Evolutionary conservation across 2,888 invertebrate genomes (phyloP), one percentile per base, ranked within the genome.

Genomic region (Dioctria rufipes): DNA sequence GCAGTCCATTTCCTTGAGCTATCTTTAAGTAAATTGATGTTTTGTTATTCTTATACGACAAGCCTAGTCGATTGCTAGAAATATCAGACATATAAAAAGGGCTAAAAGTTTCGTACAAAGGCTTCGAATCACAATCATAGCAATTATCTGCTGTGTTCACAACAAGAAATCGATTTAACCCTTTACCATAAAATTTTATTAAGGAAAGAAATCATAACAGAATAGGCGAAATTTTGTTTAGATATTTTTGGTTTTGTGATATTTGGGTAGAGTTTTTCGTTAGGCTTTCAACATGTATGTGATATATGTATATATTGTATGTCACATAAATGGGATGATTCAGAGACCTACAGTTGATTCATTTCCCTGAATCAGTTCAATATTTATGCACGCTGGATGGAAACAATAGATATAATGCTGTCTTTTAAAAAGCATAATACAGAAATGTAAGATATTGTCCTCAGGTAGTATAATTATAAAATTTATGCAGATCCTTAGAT

Each of bases 1-100:
- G 25, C 37, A 13, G 54, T 54, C 54, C 42, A 42, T 67, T 67
- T 43, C 67, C 37, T 43, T 6, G 39, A 46, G 67, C 67, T 43
- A 67, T 67, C 46, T 66, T 67, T 67, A 67, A 67, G 49, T 67
- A 67, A 67, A 67, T 67, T 67, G 67, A 46, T 46, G 67, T 67
- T 67, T 67, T 67, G 67, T 67, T 43, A 9, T 67, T 67, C 46
- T 37, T 46, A 11, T 37, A 8, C 67, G 40, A 37, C 37, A n/a
- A n/a, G 25, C 5, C 49, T 3, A 5, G 66, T 42, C n/a, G n/a
- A 67, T 54, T 54, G 8, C 54, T n/a, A 54, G 54, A 67, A 49
- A 8, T 8, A 46, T 67, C 67, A 49, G 8, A 25, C 67, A 37
- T 4, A 67, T n/a, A 9, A 43, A 67, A 67, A 49, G 13, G 46